Conservation (phyloP, 1,140 invertebrate genomes). For the Calosoma granatense region DNA sequence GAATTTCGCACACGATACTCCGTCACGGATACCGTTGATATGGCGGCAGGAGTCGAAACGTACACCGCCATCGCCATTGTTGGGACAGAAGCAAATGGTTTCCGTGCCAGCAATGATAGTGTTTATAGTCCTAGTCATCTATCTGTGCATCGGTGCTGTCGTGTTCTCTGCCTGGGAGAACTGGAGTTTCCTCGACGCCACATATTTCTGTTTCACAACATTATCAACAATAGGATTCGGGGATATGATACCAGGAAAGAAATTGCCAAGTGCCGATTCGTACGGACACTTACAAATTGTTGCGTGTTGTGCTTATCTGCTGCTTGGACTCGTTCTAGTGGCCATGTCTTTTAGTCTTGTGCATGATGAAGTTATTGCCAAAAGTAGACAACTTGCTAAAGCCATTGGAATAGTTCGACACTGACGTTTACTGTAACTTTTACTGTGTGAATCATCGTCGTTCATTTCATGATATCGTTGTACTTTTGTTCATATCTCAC, state of each 20-base stretch:
- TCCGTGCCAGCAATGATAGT: conserved; percentile 63
- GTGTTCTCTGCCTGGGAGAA: conserved; percentile 62
- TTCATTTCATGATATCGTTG: too few species aligned
- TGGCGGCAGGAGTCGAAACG: conserved; percentile 35
- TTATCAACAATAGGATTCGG: conserved; percentile 80
- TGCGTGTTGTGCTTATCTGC: conserved; percentile 74
- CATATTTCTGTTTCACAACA: conserved; percentile 83
- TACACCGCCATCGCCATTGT: conserved; percentile 26
- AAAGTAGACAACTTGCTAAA: conserved; percentile 57
- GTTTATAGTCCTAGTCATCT: conserved; percentile 54
- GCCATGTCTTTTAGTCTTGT: conserved; percentile 90
- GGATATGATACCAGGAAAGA: conserved; percentile 60
- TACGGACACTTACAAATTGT: conserved; percentile 62
- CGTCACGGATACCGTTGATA: conserved; percentile 59
- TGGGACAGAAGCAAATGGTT: conserved; percentile 30
- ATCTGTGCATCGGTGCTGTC: conserved; percentile 59
- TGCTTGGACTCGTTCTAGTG: conserved; percentile 79
- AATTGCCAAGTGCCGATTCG: conserved; percentile 44
- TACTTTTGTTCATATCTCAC: too few species aligned
- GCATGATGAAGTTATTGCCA: conserved; percentile 76
- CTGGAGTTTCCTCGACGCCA: conserved; percentile 72
- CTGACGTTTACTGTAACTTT: neutral
- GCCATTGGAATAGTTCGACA: conserved; percentile 36
- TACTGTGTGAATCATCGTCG: too few species aligned
- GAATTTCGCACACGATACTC: conserved; percentile 53